Percentiles rank a stretch among this genome's conserved stretches.
phyloP scores from a whole-genome alignment of 2,113 vertebrate genomes.

The Protobothrops mucrosquamatus region DNA sequence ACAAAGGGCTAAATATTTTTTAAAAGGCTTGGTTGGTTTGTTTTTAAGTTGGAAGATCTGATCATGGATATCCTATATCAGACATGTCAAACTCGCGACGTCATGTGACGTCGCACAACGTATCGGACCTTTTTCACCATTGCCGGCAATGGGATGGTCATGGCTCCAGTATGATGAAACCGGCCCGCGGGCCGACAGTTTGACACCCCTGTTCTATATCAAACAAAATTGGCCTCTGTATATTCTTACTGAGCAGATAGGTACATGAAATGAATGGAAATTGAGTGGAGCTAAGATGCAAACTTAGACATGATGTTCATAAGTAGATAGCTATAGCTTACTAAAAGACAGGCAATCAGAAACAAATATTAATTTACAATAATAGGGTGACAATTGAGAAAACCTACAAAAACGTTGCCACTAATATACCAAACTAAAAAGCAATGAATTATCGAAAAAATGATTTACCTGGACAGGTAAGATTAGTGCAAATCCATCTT shows the following conservation, averaged over 20 bases:
- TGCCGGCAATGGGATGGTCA: no score
- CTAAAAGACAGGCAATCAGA: neutral
- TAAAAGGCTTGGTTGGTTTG: neutral
- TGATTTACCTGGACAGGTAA: slow-evolving; percentile 84
- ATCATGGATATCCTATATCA: neutral
- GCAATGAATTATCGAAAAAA: neutral
- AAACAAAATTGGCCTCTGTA: neutral
- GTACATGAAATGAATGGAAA: neutral
- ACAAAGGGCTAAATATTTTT: neutral
- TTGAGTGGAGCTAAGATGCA: neutral
- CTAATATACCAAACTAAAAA: neutral
- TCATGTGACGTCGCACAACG: no score
- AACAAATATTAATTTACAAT: slow-evolving; percentile 1
- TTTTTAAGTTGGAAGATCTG: neutral
- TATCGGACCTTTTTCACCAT: no score
- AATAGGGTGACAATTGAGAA: neutral
- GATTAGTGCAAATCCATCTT: slow-evolving; percentile 88
- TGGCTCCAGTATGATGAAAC: no score
- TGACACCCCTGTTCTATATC: neutral
- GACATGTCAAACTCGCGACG: neutral
- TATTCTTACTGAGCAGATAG: neutral
- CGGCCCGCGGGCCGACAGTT: no score
- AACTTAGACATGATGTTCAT: neutral
- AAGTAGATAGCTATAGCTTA: neutral
- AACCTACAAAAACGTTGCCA: neutral